These are phyloP conservation scores for Drosophila eohydei DNA, from an alignment of 2,888 invertebrate species.

Conservation along the genomic window DNA sequence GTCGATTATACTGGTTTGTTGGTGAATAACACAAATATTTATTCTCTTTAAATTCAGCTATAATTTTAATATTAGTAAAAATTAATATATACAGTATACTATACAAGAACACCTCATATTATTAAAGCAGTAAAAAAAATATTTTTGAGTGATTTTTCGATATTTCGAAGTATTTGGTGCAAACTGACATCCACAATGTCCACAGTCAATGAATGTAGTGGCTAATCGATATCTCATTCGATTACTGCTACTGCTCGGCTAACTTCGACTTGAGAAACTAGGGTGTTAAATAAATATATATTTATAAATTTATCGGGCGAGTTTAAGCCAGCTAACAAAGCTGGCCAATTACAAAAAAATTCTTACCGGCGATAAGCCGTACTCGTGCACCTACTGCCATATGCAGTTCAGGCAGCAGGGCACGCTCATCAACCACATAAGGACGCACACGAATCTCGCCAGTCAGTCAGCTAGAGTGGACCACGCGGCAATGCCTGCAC, in stretches of 20 bases:
- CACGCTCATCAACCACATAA: constrained; percentile 32
- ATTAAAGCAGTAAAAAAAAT: background rate
- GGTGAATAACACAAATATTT: background rate
- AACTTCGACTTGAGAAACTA: constrained; percentile 22
- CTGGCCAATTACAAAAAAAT: constrained; percentile 36
- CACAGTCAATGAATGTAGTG: background rate
- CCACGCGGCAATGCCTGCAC: constrained; percentile 25
- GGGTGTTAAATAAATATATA: constrained; percentile 29
- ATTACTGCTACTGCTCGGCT: constrained; percentile 22
- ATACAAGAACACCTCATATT: background rate
- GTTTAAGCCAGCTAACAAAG: constrained; percentile 25
- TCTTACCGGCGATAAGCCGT: constrained; percentile 38
- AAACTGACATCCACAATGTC: background rate
- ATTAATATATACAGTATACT: background rate
- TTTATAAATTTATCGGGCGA: constrained; percentile 22
- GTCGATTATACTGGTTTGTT: background rate
- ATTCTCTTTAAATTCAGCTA: background rate
- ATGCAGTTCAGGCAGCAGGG: constrained; percentile 41
- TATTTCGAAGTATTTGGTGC: background rate
- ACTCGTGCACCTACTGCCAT: constrained; percentile 36
- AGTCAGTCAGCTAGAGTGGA: constrained; percentile 26
- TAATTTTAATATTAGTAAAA: background rate
- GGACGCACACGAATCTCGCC: constrained; percentile 34
- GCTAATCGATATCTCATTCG: constrained; percentile 20
- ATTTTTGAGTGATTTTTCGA: background rate